Evolutionary conservation across 92 coral and sea anemone genomes (phyloP), one percentile per base, ranked within the genome.

Genomic region (Siderastrea radians): DNA sequence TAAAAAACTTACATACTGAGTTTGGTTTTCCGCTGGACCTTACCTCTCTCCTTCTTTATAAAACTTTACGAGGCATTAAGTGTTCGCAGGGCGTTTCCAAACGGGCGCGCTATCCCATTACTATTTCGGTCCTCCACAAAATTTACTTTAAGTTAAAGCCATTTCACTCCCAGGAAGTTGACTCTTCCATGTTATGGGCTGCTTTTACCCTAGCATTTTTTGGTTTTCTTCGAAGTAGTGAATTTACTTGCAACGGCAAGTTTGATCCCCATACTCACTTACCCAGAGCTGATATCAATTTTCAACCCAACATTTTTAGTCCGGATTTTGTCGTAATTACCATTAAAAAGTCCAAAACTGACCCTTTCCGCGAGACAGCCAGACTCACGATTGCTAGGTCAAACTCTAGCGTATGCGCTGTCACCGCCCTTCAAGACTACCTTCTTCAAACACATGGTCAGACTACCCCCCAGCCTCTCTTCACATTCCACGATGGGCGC

Each of bases 301-400:
- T 69, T 46, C 1, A 69, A 4, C 74, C 74, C 49, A 69, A 69
- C 50, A 44, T 69, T 69, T 38, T 69, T 51, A 6, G 14, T 3
- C 74, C 53, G 1, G 6, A 5, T 1, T 69, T 6, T 17, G 4
- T 47, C 7, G 53, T 44, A 8, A 4, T 69, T 44, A 16, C 14
- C 50, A 74, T 51, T 13, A 74, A 74, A 48, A 74, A 74, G 79
- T 74, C 79, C 49, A 74, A 74, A 10, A 74, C 79, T 14, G 79
- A 74, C 79, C 79, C 63, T 38, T 74, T 73, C 79, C 79, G 60
- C 43, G 49, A 19, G 79, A 74, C 79, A 74, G 79, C 64, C 64
- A 74, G 53, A 8, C 79, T 74, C 79, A 74, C 79, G 6, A 74
- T 54, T 17, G 79, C 63, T 26, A 74, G 13, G 63, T 74, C 79